Conservation (phyloP, 2,797 vertebrate genomes). For the Pangasius mekongensis region DNA sequence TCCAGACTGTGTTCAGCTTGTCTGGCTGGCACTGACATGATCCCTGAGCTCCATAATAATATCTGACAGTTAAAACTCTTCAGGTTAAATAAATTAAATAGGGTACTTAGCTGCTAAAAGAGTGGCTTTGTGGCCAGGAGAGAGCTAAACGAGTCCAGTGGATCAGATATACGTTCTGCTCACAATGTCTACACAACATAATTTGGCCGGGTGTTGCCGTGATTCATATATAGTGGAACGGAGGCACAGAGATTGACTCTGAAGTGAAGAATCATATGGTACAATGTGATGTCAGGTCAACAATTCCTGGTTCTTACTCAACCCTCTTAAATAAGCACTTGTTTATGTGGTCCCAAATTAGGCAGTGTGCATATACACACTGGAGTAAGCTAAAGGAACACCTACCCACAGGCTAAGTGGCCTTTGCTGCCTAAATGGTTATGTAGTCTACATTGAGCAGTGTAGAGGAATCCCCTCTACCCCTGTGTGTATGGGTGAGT, state of each 20-base stretch:
- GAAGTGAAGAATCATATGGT: conserved; percentile 29
- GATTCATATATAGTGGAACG: background rate
- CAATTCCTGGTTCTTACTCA: background rate
- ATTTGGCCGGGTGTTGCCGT: conserved; percentile 15
- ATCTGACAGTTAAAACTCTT: conserved; percentile 51
- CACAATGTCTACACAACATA: conserved; percentile 37
- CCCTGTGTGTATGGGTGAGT: conserved; percentile 9
- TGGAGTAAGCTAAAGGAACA: background rate
- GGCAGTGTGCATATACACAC: background rate
- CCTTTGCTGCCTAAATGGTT: conserved; percentile 2
- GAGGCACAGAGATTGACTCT: background rate
- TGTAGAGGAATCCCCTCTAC: conserved; percentile 22
- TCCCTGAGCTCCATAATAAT: conserved; percentile 47
- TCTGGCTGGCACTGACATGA: conserved; percentile 40
- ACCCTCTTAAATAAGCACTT: conserved; percentile 22
- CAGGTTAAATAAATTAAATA: conserved; percentile 58
- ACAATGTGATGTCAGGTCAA: background rate
- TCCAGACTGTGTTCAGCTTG: conserved; percentile 33
- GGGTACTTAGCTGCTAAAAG: conserved; percentile 51
- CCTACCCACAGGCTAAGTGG: background rate
- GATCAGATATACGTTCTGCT: conserved; percentile 43
- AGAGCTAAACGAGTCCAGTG: conserved; percentile 38
- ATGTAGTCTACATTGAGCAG: conserved; percentile 21
- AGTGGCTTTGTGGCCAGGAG: conserved; percentile 36
- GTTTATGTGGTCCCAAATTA: conserved; percentile 1